phyloP scores from a whole-genome alignment of 1,140 invertebrate species.

The Drosophila sucinea region DNA sequence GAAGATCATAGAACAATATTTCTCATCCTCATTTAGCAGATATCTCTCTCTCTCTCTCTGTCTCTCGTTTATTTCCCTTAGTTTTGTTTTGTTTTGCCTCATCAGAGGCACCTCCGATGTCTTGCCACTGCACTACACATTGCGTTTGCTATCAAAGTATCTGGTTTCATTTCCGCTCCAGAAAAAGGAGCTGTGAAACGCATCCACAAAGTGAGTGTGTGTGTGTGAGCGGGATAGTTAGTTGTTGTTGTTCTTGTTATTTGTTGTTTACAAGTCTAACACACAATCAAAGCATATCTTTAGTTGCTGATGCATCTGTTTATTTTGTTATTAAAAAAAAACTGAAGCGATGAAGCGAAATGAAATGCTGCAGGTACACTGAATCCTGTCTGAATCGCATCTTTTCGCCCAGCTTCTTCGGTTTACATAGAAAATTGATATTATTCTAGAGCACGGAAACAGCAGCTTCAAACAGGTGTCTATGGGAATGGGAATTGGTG shows the following conservation, averaged over 20 bases:
- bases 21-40: slow-evolving; percentile 23
- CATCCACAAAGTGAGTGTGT: slow-evolving; percentile 27
- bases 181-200: slow-evolving; percentile 71
- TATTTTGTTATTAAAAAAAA: slow-evolving; percentile 76
- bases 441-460: slow-evolving; percentile 77
- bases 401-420: slow-evolving; percentile 34
- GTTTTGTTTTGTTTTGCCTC: slow-evolving; percentile 8
- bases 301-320: slow-evolving; percentile 58
- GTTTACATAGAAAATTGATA: slow-evolving; percentile 79
- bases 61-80: neutral
- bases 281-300: slow-evolving; percentile 77
- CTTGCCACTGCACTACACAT: slow-evolving; percentile 24
- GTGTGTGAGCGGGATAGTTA: slow-evolving; percentile 22
- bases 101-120: slow-evolving; percentile 13
- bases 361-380: slow-evolving; percentile 58
- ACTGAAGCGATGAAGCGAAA: neutral
- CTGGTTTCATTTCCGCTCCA: slow-evolving; percentile 81
- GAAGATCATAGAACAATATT: slow-evolving; percentile 29
- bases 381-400: slow-evolving; percentile 43
- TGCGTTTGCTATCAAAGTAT: slow-evolving; percentile 73
- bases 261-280: slow-evolving; percentile 76
- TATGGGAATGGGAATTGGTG: slow-evolving; percentile 13
- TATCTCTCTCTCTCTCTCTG: neutral
- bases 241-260: slow-evolving; percentile 65
- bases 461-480: slow-evolving; percentile 68